Evolutionary conservation across 2,797 vertebrate species (phyloP).

Genomic region (Ctenochaetus hawaiiensis): DNA sequence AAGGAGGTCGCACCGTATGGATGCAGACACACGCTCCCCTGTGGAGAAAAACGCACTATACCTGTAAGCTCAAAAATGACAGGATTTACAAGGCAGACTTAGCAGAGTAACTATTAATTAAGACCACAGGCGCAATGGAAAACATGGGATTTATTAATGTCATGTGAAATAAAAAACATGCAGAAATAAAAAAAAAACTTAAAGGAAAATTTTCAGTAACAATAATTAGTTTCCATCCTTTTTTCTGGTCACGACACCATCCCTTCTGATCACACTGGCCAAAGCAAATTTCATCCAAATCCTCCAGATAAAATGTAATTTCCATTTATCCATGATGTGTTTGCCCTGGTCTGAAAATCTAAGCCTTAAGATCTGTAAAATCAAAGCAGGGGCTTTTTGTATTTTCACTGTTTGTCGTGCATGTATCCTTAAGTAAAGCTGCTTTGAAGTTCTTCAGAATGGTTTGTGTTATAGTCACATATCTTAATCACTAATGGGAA

Average conservation of each 20-base stretch:
- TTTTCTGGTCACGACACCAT: background rate
- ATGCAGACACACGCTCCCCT: constrained; percentile 8
- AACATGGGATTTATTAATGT: background rate
- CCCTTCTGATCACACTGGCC: constrained; percentile 1
- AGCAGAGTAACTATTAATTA: background rate
- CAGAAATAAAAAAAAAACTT: background rate
- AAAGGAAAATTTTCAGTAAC: constrained; percentile 1
- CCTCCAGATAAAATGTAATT: constrained; percentile 36
- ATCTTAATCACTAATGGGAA: too few species aligned
- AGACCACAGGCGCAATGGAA: background rate
- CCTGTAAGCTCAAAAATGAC: constrained; percentile 24
- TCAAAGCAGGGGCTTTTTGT: constrained; percentile 15
- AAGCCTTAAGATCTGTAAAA: constrained; percentile 34
- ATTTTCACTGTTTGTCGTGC: constrained; percentile 8
- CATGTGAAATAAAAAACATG: background rate
- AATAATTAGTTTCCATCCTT: background rate
- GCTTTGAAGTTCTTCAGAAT: background rate
- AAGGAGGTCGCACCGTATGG: constrained; percentile 26
- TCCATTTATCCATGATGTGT: constrained; percentile 30
- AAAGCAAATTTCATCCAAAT: constrained; percentile 32
- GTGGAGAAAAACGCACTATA: constrained; percentile 14
- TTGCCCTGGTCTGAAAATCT: constrained; percentile 26
- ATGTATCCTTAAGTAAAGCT: constrained; percentile 5
- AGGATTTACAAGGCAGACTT: constrained; percentile 21
- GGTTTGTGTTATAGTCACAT: background rate